Evolutionary conservation across 2,113 vertebrate species (phyloP).

Genomic region (Bubalus kerabau): DNA sequence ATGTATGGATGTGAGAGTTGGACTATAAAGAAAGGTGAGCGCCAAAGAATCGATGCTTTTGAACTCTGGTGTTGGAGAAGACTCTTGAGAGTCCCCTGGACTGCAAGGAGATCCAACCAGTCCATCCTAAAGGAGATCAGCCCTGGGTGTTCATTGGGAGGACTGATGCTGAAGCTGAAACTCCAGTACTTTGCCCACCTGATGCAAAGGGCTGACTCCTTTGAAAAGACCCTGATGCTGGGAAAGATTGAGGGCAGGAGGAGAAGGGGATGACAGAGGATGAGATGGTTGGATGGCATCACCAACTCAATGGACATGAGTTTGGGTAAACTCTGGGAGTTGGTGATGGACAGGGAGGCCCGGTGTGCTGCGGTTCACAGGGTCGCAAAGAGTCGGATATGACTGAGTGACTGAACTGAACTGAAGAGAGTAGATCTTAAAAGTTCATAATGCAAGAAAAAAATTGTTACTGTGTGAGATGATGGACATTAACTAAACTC

Average conservation of each 20-base stretch:
- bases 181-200: background rate
- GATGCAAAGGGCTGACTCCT: background rate
- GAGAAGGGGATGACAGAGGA: background rate
- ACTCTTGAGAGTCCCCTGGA: background rate
- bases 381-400: background rate
- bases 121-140: background rate
- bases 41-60: rapidly evolving
- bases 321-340: background rate
- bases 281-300: background rate
- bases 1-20: background rate
- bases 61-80: background rate
- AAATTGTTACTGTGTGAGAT: background rate
- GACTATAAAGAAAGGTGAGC: background rate
- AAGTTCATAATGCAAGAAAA: background rate
- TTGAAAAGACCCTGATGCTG: background rate
- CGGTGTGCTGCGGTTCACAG: rapidly evolving
- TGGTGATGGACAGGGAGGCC: background rate
- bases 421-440: background rate
- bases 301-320: background rate
- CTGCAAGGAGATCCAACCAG: background rate
- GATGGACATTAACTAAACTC: background rate
- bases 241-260: background rate
- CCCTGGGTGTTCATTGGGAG: background rate
- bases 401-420: background rate
- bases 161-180: background rate